A percentile compares a stretch with the other conserved stretches of the same genome.
phyloP scores from a whole-genome alignment of 2,888 invertebrate genomes.

The Corythucha ciliata region DNA sequence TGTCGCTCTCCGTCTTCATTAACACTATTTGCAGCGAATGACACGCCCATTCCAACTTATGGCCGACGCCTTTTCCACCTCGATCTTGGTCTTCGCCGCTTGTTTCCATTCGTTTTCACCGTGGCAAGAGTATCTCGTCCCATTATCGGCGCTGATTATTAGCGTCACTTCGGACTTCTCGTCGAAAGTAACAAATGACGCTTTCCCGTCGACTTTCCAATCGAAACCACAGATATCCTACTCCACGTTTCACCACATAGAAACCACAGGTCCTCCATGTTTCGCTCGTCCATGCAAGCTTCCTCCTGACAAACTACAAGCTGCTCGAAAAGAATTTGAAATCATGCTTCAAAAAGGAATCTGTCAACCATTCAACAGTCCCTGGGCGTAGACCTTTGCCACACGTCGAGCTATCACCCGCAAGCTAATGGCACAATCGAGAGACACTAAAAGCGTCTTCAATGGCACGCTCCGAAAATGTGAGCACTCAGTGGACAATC shows the following conservation, averaged over 20 bases:
- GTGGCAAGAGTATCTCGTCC: slow-evolving; percentile 4
- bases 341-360: slow-evolving; percentile 2
- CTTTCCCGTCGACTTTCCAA: too few relatives aligned
- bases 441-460: too few relatives aligned
- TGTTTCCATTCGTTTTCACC: slow-evolving; percentile 6
- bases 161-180: slow-evolving; percentile 21
- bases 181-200: slow-evolving; percentile 17
- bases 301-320: slow-evolving; percentile 12
- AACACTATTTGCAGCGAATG: slow-evolving; percentile 14
- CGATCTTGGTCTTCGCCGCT: slow-evolving; percentile 12
- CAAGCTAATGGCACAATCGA: too few relatives aligned
- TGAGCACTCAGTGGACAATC: too few relatives aligned
- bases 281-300: slow-evolving; percentile 3
- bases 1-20: neutral
- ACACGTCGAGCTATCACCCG: neutral
- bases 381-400: slow-evolving; percentile 1
- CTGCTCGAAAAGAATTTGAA: slow-evolving; percentile 4
- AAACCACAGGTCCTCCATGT: slow-evolving; percentile 10
- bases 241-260: slow-evolving; percentile 14
- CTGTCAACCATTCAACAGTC: neutral
- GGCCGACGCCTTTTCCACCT: slow-evolving; percentile 7
- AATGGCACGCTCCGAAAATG: too few relatives aligned
- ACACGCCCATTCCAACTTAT: slow-evolving; percentile 11
- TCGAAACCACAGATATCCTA: too few relatives aligned
- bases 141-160: slow-evolving; percentile 13